Percentiles rank a stretch among this genome's conserved stretches.
These are phyloP conservation scores for Peromyscus melanophrys DNA, from an alignment of 2,797 vertebrate species.

Conservation along the genomic window DNA sequence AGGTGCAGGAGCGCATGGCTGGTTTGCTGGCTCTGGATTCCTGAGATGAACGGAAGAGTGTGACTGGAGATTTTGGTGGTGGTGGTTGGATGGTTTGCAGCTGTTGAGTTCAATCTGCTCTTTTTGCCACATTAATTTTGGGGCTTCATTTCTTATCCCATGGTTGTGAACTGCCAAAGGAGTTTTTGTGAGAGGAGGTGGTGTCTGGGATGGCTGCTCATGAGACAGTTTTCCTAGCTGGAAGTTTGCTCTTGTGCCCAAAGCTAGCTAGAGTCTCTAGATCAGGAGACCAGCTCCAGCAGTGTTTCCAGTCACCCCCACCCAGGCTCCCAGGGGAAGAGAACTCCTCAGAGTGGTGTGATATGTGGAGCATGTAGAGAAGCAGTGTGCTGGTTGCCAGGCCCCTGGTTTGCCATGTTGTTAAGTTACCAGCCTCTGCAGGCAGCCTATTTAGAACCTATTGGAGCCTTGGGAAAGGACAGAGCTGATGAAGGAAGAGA, in stretches of 20 bases:
- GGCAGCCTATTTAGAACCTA: neutral
- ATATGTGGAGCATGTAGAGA: neutral
- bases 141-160: constrained; percentile 3
- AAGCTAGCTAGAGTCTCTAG: neutral
- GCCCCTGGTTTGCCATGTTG: neutral
- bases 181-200: constrained; percentile 26
- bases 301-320: neutral
- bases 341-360: neutral
- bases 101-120: neutral
- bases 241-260: neutral
- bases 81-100: neutral
- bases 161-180: neutral
- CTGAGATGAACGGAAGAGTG: neutral
- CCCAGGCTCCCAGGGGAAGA: neutral
- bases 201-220: neutral
- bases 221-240: neutral
- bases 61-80: neutral
- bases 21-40: neutral
- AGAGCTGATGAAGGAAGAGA: neutral
- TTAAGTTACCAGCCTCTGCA: neutral
- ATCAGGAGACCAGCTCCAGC: neutral
- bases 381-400: neutral
- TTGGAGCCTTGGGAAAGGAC: neutral
- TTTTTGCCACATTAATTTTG: constrained; percentile 35
- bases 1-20: neutral